Evolutionary conservation across 2,113 vertebrate species (phyloP), one percentile per base, ranked within the genome.

Genomic region (Pterophyllum scalare): DNA sequence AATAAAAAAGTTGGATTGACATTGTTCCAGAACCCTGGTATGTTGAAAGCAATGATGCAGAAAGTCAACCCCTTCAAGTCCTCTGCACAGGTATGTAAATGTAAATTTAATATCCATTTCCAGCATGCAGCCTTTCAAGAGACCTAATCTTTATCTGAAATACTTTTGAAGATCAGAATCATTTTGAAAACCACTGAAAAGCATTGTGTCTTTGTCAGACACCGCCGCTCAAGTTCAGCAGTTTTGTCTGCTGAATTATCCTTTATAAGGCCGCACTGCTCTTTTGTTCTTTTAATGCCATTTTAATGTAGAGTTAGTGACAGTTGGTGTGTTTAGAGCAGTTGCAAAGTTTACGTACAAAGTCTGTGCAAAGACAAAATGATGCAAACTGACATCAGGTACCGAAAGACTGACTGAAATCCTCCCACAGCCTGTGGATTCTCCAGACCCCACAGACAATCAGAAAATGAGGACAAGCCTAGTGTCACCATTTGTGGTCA

Each of bases 11-110:
- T 28, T 26, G 31, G 22, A 59, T 1, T 46, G 2, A 26, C 1
- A 2, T 64, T 79, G 24, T 89, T 88, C 24, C 83, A 94, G 94
- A 93, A 86, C 22, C 80, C 92, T 1, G 85, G 88, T 1, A 4
- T 77, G 88, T 62, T 93, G 11, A 94, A 77, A 86, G 90, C 87
- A 2, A 59, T 82, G 28, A 87, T 92, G n/a, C 89, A 91, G 58
- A 93, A 92, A 56, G 84, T 93, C 17, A 94, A 93, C 79, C 90
- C 89, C 2, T 92, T 92, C 85, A 94, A 82, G 75, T 61, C 91
- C 3, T 62, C 82, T 28, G 15, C 84, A 57, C 89, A 86, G 93
- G 93, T 92, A 49, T 7, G 3, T 3, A 24, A 20, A 57, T 31
- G 1, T 3, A 3, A 1, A 0, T 22, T 24, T 33, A 7, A 54